Base-by-base conservation (phyloP, 1,140 invertebrate species). In the Zaprionus kolodkinae region DNA sequence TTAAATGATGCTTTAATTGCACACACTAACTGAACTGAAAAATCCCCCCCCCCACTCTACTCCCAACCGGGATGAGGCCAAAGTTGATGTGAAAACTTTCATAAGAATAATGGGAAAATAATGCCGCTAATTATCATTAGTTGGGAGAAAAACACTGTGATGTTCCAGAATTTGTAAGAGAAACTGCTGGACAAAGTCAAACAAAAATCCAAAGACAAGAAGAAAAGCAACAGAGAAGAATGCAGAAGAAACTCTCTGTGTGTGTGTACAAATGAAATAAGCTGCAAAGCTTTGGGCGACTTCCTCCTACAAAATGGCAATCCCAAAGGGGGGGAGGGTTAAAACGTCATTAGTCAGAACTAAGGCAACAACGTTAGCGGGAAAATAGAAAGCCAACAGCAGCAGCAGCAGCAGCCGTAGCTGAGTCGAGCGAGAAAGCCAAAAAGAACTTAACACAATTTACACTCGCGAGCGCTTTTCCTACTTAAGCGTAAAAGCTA, bases 401-500 rank as follows among this genome's bases (percentile, higher is more conserved):
- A 30, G 27, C 78, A 69, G 48, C 57, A n/a, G n/a, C n/a, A n/a
- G n/a, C n/a, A n/a, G n/a, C n/a, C n/a, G n/a, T n/a, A 65, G 54
- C 63, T 43, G 57, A 50, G 45, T 50, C 3, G 17, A 50, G 21
- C 65, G 76, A 83, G 82, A 87, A 87, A 87, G 85, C 84, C 85
- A 84, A 84, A 45, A 87, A 87, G 85, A 89, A 88, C 84, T 87
- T 84, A 87, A 87, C 84, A 87, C 84, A 87, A 83, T 87, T 87
- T 87, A 87, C 84, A 89, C 84, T 87, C 84, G 72, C 85, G 80
- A 89, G 70, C 85, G 84, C 62, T 87, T 88, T 88, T 87, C 84
- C 83, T 62, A 75, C 83, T 79, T 79, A 73, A 86, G 78, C 81
- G 81, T 72, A 86, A 86, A 71, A 72, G 61, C 76, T 82, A 65